Evolutionary conservation across 2,113 vertebrate genomes (phyloP), one percentile per base, ranked within the genome.

Genomic region (Ardeotis arabs): DNA sequence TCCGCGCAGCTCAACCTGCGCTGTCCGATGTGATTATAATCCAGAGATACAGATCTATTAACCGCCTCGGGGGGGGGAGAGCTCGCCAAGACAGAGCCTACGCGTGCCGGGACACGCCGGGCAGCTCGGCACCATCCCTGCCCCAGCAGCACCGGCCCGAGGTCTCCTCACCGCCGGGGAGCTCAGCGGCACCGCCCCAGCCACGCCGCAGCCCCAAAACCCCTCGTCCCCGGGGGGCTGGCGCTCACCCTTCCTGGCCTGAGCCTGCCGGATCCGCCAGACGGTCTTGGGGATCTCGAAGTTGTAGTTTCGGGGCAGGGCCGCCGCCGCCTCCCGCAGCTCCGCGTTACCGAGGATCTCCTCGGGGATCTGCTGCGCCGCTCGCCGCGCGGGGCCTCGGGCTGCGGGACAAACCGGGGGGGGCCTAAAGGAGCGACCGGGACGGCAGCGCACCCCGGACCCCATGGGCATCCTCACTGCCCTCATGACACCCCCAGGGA

Each of bases 281-380:
- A 99, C 60, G 19, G 99, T 99, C 98, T 99, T 99, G 86, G 98
- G 98, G 92, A 99, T 99, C 97, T 99, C 99, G 93, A 99, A 99
- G 98, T 99, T 99, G 98, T 99, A 99, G 98, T 99, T 99, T 47
- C 84, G 93, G 75, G 99, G 99, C 89, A 99, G 93, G 10, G 97
- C 98, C 74, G 91, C 95, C 24, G 97, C 97, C 0, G 99, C 99
- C 53, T 98, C 97, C 96, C 97, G 98, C 74, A 99, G 97, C 84
- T 99, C 98, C 3, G 80, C 44, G 63, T 99, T 98, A 14, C 98
- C 95, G 8, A 99, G 98, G 94, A 99, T 99, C 92, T 99, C 99
- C 96, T 99, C 91, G 2, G 99, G 99, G 82, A 99, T 98, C 96
- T 99, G 99, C 98, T 99, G 99, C 14, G 98, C 99, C 62, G 98